Percentiles rank a stretch among this genome's conserved stretches.
Evolutionary conservation across 2,888 invertebrate species (phyloP).

Genomic region (Ennomos erosarius): DNA sequence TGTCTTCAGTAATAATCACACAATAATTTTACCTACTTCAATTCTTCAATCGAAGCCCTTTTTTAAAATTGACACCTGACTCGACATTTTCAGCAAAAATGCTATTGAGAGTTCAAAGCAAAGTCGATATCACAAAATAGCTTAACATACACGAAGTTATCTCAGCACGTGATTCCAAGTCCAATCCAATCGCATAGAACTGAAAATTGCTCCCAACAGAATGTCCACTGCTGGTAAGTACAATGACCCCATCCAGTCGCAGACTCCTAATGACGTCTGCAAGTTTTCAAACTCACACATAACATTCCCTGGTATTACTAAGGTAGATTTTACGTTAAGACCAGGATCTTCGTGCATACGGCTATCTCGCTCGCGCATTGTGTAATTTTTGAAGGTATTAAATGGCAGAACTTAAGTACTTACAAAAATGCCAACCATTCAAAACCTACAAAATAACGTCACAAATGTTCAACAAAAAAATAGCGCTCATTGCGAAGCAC

Average conservation of each 20-base stretch:
- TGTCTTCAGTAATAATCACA: no score
- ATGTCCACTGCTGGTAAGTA: slow-evolving; percentile 17
- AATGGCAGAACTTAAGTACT: no score
- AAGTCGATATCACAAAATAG: slow-evolving; percentile 5
- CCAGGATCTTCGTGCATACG: no score
- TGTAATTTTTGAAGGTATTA: no score
- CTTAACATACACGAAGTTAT: slow-evolving; percentile 12
- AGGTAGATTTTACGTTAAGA: slow-evolving; percentile 4
- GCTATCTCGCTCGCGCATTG: no score
- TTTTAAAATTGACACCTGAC: no score
- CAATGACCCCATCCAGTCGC: slow-evolving; percentile 13
- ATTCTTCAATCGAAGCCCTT: no score
- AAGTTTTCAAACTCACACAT: slow-evolving; percentile 49
- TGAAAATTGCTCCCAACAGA: slow-evolving; percentile 24
- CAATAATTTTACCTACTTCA: no score
- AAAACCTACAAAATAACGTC: no score
- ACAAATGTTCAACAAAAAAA: no score
- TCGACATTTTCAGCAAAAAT: not conserved
- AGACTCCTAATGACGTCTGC: slow-evolving; percentile 65
- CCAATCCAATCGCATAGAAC: slow-evolving; percentile 23
- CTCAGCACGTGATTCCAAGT: slow-evolving; percentile 24
- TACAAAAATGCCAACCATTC: no score
- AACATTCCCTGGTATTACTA: slow-evolving; percentile 8
- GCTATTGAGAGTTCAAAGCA: not conserved
- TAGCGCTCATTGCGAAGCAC: no score